These are phyloP conservation scores for Hoplodrina blanda DNA, from an alignment of 2,888 invertebrate species.

Conservation along the genomic window DNA sequence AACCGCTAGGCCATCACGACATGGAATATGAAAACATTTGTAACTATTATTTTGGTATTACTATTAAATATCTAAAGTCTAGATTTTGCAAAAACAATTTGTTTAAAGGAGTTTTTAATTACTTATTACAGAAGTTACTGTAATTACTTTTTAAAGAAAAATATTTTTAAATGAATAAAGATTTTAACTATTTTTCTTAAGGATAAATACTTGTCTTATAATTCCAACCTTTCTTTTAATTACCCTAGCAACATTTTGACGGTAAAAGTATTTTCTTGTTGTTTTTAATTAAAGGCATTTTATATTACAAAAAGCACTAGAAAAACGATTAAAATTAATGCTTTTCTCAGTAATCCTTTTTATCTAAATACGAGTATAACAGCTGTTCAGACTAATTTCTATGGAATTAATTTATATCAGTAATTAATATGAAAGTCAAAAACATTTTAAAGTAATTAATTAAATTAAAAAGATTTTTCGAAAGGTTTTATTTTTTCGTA, in stretches of 20 bases:
- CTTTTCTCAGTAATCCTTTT: background rate
- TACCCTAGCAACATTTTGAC: background rate
- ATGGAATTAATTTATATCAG: slow-evolving; percentile 4
- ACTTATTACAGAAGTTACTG: too few species aligned
- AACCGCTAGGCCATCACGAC: too few species aligned
- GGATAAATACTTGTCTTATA: background rate
- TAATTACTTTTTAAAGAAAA: too few species aligned
- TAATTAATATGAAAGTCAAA: slow-evolving; percentile 4
- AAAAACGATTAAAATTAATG: slow-evolving; percentile 1
- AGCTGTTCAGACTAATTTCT: background rate
- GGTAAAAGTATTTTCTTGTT: slow-evolving; percentile 4
- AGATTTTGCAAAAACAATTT: too few species aligned
- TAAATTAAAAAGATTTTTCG: background rate
- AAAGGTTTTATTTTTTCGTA: background rate
- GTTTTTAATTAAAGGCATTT: background rate
- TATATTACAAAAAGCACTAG: background rate
- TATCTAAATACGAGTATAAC: background rate
- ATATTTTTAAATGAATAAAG: too few species aligned
- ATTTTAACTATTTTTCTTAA: background rate
- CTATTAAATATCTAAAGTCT: too few species aligned
- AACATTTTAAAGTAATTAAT: background rate
- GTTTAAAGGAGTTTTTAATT: too few species aligned
- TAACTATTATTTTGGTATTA: too few species aligned
- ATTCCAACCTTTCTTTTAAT: background rate
- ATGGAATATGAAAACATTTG: too few species aligned